Evolutionary conservation across 1,140 invertebrate species (phyloP).

Genomic region (Panonychus citri): DNA sequence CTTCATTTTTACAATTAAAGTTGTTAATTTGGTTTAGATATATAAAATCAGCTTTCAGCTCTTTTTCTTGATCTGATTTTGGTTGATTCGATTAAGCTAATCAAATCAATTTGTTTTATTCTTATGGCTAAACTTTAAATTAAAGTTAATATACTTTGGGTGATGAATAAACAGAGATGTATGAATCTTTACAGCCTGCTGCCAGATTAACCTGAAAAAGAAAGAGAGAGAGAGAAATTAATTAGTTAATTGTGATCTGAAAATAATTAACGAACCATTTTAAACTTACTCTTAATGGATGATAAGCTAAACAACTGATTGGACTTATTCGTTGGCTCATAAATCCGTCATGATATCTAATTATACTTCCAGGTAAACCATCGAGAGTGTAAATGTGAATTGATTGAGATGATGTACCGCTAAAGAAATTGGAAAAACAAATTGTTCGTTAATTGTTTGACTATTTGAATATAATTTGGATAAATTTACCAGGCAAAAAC

Average conservation of each 20-base stretch:
- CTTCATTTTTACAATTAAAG: too few relatives aligned
- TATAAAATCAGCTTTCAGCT: too few relatives aligned
- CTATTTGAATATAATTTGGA: background rate
- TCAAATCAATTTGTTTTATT: too few relatives aligned
- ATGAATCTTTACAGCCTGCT: background rate
- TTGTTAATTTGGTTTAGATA: too few relatives aligned
- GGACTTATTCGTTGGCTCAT: slow-evolving; percentile 62
- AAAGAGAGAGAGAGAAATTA: background rate
- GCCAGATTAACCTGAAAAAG: background rate
- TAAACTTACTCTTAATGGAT: slow-evolving; percentile 43
- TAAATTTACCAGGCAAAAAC: slow-evolving; percentile 55
- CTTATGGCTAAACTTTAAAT: background rate
- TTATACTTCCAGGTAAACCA: slow-evolving; percentile 22
- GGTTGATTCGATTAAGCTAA: too few relatives aligned
- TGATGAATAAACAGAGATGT: slow-evolving; percentile 4
- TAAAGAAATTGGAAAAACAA: background rate
- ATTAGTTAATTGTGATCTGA: background rate
- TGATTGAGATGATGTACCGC: background rate
- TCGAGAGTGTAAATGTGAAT: slow-evolving; percentile 9
- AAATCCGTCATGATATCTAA: slow-evolving; percentile 72
- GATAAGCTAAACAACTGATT: slow-evolving; percentile 61
- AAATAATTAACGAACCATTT: too few relatives aligned
- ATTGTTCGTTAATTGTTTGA: too few relatives aligned
- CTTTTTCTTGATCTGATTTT: too few relatives aligned
- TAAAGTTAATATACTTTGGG: background rate